Base-by-base conservation (phyloP, 2,113 vertebrate species). In the Ovis canadensis region DNA sequence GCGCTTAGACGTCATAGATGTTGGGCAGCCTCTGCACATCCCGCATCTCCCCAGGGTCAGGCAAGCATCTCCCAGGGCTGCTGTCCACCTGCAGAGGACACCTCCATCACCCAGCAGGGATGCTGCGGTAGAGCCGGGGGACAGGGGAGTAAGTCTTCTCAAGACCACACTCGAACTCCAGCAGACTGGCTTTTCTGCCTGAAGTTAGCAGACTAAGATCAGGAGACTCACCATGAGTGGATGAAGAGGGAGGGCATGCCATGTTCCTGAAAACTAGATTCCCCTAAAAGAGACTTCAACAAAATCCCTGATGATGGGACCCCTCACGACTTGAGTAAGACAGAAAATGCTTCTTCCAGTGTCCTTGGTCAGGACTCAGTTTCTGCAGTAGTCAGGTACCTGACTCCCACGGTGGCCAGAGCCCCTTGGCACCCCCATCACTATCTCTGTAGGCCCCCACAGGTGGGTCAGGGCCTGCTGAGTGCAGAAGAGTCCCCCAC, bases 151-250 rank as follows among this genome's bases (percentile, higher is more conserved):
- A 2, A 27, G 3, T 60, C 27, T 45, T 12, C 12, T 6, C 45
- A 40, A 27, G 97, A 88, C 97, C 40, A 95, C 85, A 80, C 0
- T 27, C 0, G 40, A 23, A 88, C 25, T 5, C 12, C 57, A 48
- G 60, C 2, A 78, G 96, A 64, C 91, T 0, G 16, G 91, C 81
- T 78, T 94, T 94, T 94, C 91, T 97, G 84, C 94, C 88, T 97
- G 94, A 97, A 97, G 96, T 98, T 97, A 9, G 88, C 43, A 45
- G 77, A 48, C 71, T 60, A 85, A 97, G 95, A 36, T 31, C n/a
- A 5, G 62, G 14, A 43, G 4, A 8, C 33, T 6, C 57, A 7
- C 40, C 3, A 0, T 1, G 29, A 19, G 31, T 31, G 0, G 7
- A 2, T 19, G 71, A 27, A 57, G n/a, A 71, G n/a, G 64, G 11